phyloP scores from a whole-genome alignment of 2,113 vertebrate genomes.

The Lepus americanus region DNA sequence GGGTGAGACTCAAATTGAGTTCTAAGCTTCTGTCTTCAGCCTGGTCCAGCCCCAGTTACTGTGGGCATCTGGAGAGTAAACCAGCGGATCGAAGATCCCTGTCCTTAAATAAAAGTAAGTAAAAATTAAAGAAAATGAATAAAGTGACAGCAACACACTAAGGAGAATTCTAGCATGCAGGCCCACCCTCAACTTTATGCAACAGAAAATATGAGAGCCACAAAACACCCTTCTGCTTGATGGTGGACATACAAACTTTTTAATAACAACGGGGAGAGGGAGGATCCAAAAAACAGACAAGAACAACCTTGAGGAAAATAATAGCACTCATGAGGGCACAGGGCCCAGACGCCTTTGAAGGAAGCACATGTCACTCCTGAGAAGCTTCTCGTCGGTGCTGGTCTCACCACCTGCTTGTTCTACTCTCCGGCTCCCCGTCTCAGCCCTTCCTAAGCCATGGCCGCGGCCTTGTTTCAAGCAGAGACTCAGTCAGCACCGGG shows the following conservation, averaged over 20 bases:
- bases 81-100: too few relatives aligned
- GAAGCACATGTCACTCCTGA: constrained; percentile 65
- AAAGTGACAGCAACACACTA: background rate
- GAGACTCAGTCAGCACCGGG: background rate
- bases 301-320: constrained; percentile 33
- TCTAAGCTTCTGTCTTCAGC: too few relatives aligned
- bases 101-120: too few relatives aligned
- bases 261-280: constrained; percentile 43
- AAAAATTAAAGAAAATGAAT: background rate
- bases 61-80: too few relatives aligned
- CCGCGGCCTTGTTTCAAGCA: background rate
- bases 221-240: constrained; percentile 26
- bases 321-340: background rate
- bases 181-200: constrained; percentile 1
- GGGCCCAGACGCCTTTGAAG: constrained; percentile 5
- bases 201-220: background rate
- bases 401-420: background rate
- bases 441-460: background rate
- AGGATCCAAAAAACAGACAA: background rate
- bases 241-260: constrained; percentile 61
- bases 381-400: constrained; percentile 59
- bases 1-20: too few relatives aligned
- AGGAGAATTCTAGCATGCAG: background rate
- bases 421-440: background rate
- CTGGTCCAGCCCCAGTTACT: too few relatives aligned